Conservation (phyloP, 2,797 vertebrate genomes). For the Caiman crocodilus region DNA sequence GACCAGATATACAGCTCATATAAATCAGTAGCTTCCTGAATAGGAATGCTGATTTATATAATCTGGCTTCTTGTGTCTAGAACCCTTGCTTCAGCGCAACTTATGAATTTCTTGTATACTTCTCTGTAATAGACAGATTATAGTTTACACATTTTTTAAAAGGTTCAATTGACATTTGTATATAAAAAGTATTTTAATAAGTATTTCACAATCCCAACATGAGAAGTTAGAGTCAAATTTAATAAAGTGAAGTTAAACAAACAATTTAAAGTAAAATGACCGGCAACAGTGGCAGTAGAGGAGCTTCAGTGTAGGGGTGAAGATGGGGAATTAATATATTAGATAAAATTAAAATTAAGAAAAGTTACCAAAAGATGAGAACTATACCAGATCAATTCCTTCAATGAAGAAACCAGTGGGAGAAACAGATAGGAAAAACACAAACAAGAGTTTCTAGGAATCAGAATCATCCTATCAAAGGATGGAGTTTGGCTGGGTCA, state of each 20-base stretch:
- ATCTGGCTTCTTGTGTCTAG: not conserved
- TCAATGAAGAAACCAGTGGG: not conserved
- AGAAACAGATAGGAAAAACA: not conserved
- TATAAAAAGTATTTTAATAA: not conserved
- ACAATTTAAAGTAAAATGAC: not conserved
- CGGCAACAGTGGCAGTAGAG: not conserved
- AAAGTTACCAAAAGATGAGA: not conserved
- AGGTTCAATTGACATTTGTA: not conserved
- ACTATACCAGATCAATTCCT: no score
- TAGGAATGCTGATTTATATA: not conserved
- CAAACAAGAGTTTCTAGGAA: not conserved
- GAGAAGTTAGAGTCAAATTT: no score
- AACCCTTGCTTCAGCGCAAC: not conserved
- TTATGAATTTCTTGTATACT: not conserved
- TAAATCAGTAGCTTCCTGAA: not conserved
- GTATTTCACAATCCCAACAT: no score
- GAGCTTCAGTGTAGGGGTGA: not conserved
- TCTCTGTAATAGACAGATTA: not conserved
- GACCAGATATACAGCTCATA: rapidly evolving
- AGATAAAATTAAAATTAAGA: not conserved
- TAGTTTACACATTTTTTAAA: not conserved
- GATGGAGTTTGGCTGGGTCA: not conserved
- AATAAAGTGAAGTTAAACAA: no score
- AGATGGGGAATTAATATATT: not conserved
- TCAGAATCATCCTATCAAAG: not conserved